Base-by-base conservation (phyloP, 2,797 vertebrate species). In the Cetoscarus ocellatus region DNA sequence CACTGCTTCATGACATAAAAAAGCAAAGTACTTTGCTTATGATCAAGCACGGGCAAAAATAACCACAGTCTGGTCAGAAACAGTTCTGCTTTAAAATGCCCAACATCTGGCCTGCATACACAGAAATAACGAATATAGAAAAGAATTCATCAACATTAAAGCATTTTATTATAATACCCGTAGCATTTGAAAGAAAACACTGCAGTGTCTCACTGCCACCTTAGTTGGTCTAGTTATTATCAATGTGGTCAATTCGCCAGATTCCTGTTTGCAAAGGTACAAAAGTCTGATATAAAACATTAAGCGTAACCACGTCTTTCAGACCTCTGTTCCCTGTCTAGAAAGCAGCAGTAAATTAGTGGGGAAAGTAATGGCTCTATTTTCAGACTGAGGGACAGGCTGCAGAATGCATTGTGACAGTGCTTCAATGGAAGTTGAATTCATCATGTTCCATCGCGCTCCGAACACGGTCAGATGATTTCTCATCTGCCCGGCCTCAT, bases 401-500 rank as follows among this genome's bases (percentile, higher is more conserved):
- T 34, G 35, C 27, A 40, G 50, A 61, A 72, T 67, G 55, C 27
- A 54, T 68, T 36, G 45, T 66, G 55, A 73, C 64, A 64, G 45
- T n/a, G 5, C 27, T 62, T 68, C 52, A 8, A 39, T 81, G 48
- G 17, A 61, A 43, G 38, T 52, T 75, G 15, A 75, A 85, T 76
- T 70, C 49, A 82, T 80, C 67, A 76, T 53, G 48, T 77, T 73
- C 52, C 63, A 36, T 19, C 18, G 38, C 50, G 54, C 50, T 14
- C 64, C 58, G 63, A 84, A 54, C 57, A 69, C 43, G 27, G 61
- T 67, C 80, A 71, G 62, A 66, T 34, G 7, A 59, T 73, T 75
- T 68, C 45, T 69, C 68, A 62, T 82, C 61, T 77, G 81, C 82
- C 67, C 34, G 8, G 43, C 39, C 67, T 79, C 58, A 63, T 84